phyloP scores from a whole-genome alignment of 1,140 invertebrate species.

The Brachionus paranguensis region DNA sequence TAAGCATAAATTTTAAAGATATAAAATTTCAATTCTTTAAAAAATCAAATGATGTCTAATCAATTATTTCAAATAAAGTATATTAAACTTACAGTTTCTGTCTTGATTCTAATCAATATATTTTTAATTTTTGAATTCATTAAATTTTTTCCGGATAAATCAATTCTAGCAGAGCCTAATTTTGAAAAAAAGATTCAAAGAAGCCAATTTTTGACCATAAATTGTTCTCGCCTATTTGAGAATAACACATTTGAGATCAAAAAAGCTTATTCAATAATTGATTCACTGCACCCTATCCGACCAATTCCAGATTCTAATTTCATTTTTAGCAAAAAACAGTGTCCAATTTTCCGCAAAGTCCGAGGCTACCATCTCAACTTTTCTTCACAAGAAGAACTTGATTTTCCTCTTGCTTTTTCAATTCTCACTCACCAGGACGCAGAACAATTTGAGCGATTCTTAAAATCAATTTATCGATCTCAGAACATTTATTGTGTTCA shows the following conservation, averaged over 20 bases:
- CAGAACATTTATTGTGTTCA: conserved; percentile 51
- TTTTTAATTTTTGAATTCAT: neutral
- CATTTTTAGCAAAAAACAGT: neutral
- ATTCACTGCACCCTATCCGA: neutral
- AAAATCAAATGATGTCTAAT: no score
- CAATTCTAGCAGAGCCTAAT: neutral
- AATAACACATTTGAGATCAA: neutral
- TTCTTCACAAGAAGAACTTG: neutral
- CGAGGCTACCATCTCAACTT: neutral
- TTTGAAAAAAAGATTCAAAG: neutral
- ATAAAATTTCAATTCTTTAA: no score
- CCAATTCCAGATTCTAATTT: neutral
- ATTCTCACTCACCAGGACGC: conserved; percentile 47
- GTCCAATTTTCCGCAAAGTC: neutral
- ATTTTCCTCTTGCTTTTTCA: conserved; percentile 43
- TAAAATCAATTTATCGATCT: conserved; percentile 48
- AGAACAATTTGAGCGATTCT: conserved; percentile 46
- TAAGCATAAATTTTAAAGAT: no score
- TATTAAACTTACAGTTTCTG: neutral
- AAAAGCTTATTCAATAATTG: neutral
- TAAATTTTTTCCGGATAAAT: neutral
- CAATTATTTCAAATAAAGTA: no score
- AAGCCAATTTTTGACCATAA: neutral
- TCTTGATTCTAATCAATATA: neutral
- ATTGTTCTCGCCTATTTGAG: neutral